Base-by-base conservation (phyloP, 2,797 vertebrate species). In the Gadopsis marmoratus region DNA sequence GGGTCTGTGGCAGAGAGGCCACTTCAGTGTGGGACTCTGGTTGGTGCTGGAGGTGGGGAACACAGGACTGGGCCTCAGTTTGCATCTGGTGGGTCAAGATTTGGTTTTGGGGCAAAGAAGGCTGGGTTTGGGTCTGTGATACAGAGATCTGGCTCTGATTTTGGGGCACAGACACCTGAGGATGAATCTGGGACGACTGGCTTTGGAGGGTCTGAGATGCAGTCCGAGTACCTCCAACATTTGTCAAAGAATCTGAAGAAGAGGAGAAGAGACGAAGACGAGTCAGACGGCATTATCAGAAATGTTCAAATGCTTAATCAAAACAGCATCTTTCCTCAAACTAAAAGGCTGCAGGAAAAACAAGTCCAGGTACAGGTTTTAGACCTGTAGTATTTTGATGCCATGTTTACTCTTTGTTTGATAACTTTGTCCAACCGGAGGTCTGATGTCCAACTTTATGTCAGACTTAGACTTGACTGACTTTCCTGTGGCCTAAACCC, bases 61-160 rank as follows among this genome's bases (percentile, higher is more conserved):
- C 2, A 4, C 17, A 4, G 13, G 63, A 11, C 39, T 35, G 43
- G 73, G 92, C 92, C 6, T 77, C 51, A 0, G 14, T n/a, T 60
- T 58, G 54, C 16, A 62, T 54, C 58, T 63, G 41, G 12, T 31
- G 45, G 10, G n/a, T 14, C 16, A 10, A 2, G 48, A 1, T 13
- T 1, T 14, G 63, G 68, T 21, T 61, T 17, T 51, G 74, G 33
- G 50, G 66, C 7, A 37, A 17, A 41, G 41, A 14, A 7, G 31
- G 4, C 43, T 60, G 64, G 39, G 35, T 0, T 39, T 41, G 58
- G 41, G 29, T n/a, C 17, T 75, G 45, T 43, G 47, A 21, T 33
- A 19, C 29, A 1, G 77, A 43, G 48, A 31, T 47, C 21, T 75
- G 96, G 53, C 2, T 35, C 69, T 65, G 86, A 60, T 8, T 58